These are phyloP conservation scores for Anarhynchus alexandrinus DNA, from an alignment of 2,113 vertebrate species.

Conservation along the genomic window DNA sequence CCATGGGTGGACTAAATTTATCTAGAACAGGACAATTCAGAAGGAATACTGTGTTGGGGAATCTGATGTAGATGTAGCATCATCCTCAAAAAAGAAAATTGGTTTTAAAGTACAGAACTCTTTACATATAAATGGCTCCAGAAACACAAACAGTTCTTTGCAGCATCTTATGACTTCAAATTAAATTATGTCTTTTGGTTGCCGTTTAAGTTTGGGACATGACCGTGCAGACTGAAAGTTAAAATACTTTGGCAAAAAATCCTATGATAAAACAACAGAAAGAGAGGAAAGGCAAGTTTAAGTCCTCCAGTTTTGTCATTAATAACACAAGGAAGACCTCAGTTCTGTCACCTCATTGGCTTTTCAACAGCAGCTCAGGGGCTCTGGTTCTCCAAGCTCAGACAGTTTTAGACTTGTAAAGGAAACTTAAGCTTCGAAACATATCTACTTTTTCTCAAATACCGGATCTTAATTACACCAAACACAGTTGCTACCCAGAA, in stretches of 20 bases:
- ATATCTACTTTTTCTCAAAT: not conserved
- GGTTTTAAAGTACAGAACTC: not conserved
- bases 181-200: not conserved
- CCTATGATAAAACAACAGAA: not conserved
- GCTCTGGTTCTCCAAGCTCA: not conserved
- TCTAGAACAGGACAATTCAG: not conserved
- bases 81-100: not conserved
- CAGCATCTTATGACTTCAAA: not conserved
- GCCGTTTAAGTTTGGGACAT: not conserved
- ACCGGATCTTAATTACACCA: not conserved
- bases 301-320: not conserved
- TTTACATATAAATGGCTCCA: not conserved
- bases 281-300: not conserved
- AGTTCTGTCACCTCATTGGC: not conserved
- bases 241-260: not conserved
- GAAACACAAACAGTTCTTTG: not conserved
- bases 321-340: not conserved
- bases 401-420: not conserved
- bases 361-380: not conserved
- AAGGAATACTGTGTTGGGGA: fast-evolving
- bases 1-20: not conserved
- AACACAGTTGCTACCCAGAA: not conserved
- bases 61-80: not conserved
- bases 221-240: not conserved
- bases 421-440: not conserved